phyloP scores from a whole-genome alignment of 1,140 invertebrate species.

The Leptestheria dahalacensis region DNA sequence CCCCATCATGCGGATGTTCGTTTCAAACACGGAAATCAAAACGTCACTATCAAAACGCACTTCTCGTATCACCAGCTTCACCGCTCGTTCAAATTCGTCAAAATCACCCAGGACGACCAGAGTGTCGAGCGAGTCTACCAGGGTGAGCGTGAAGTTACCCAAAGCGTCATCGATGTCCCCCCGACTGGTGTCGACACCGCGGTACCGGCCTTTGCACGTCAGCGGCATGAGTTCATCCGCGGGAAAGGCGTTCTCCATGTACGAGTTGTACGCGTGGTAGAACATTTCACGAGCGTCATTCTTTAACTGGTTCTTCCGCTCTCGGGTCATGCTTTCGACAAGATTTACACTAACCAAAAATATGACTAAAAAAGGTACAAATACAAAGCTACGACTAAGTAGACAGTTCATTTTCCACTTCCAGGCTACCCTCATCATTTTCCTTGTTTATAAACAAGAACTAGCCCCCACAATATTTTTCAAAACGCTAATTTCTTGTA shows the following conservation, averaged over 20 bases:
- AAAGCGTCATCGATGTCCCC: slow-evolving; percentile 92
- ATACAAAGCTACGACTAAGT: neutral
- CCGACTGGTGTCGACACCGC: slow-evolving; percentile 66
- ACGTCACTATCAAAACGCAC: slow-evolving; percentile 87
- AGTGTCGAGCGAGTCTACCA: slow-evolving; percentile 89
- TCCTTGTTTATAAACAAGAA: neutral
- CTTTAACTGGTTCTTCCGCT: slow-evolving; percentile 32
- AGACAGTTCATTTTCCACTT: neutral
- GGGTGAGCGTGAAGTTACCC: slow-evolving; percentile 92
- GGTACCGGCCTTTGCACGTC: slow-evolving; percentile 78
- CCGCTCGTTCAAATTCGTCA: slow-evolving; percentile 82
- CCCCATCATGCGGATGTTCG: slow-evolving; percentile 90
- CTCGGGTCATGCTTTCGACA: neutral
- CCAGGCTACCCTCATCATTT: neutral
- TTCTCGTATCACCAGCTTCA: slow-evolving; percentile 67
- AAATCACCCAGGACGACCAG: slow-evolving; percentile 82
- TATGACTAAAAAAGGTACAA: neutral
- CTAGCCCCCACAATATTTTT: too few relatives aligned
- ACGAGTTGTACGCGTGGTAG: slow-evolving; percentile 90
- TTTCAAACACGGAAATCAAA: slow-evolving; percentile 95
- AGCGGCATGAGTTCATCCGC: slow-evolving; percentile 97
- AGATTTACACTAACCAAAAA: neutral
- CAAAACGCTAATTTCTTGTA: too few relatives aligned
- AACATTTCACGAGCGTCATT: slow-evolving; percentile 86
- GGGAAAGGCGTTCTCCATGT: slow-evolving; percentile 95